Evolutionary conservation across 2,113 vertebrate species (phyloP).

Genomic region (Crocuta crocuta): DNA sequence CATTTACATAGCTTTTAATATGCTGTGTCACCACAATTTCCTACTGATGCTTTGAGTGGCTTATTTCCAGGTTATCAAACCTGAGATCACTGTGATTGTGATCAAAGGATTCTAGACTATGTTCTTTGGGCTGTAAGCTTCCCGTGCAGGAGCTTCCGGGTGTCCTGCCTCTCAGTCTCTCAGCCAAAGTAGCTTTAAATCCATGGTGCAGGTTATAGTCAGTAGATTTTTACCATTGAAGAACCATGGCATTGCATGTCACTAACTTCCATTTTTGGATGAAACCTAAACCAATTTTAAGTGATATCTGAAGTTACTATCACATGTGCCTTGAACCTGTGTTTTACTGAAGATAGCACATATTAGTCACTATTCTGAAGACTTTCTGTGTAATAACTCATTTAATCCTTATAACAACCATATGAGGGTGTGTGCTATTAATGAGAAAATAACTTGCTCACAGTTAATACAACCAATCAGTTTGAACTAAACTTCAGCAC

Average conservation of each 20-base stretch:
- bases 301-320: neutral
- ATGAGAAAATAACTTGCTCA: neutral
- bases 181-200: slow-evolving; percentile 4
- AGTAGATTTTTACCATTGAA: neutral
- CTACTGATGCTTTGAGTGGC: neutral
- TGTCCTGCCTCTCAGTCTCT: neutral
- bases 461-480: neutral
- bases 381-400: neutral
- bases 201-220: neutral
- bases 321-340: neutral
- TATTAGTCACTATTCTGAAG: neutral
- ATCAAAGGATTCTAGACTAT: neutral
- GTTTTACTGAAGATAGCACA: neutral
- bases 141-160: neutral
- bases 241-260: neutral
- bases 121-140: neutral
- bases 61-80: slow-evolving; percentile 1
- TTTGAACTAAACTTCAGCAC: neutral
- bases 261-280: neutral
- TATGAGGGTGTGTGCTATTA: neutral
- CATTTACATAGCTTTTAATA: neutral
- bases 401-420: neutral
- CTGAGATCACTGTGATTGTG: neutral
- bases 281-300: slow-evolving; percentile 12
- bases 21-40: neutral